Percentiles rank a stretch among this genome's conserved stretches.
Conservation (phyloP, 2,113 vertebrate genomes). For the Patagioenas fasciata region DNA sequence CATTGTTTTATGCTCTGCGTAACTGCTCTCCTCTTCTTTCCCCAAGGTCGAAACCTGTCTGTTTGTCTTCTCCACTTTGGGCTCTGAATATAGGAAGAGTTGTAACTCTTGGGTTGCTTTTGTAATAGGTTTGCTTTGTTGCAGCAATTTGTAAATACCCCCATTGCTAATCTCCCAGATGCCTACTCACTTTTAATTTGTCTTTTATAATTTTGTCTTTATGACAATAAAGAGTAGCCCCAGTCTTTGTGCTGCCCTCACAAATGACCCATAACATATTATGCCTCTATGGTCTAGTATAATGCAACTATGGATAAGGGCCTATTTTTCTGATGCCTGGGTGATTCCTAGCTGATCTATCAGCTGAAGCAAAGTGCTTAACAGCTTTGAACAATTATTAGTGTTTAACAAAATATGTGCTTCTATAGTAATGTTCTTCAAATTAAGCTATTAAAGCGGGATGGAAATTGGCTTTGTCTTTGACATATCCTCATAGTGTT, state of each 20-base stretch:
- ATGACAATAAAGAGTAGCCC: slow-evolving; percentile 15
- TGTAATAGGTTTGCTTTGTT: not conserved
- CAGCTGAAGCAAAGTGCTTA: slow-evolving; percentile 41
- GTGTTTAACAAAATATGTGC: slow-evolving; percentile 52
- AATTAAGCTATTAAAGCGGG: slow-evolving; percentile 47
- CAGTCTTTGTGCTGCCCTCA: not conserved
- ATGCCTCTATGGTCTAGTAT: not conserved
- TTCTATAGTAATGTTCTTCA: slow-evolving; percentile 45
- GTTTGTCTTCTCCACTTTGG: not conserved
- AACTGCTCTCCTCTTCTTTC: not conserved
- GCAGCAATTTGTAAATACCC: not conserved
- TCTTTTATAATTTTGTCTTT: slow-evolving; percentile 2
- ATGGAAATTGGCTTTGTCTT: slow-evolving; percentile 47
- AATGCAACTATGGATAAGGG: not conserved
- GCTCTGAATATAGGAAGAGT: not conserved
- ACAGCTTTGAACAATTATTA: slow-evolving; percentile 57
- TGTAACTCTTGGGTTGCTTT: not conserved
- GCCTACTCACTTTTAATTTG: slow-evolving; percentile 29
- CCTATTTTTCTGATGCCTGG: slow-evolving; percentile 34
- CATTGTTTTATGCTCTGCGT: not conserved
- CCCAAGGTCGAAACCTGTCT: not conserved
- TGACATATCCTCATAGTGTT: slow-evolving; percentile 37
- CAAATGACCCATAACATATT: slow-evolving; percentile 12
- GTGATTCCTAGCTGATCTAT: slow-evolving; percentile 18
- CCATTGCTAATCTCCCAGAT: not conserved